Evolutionary conservation across 2,113 vertebrate species (phyloP), one percentile per base, ranked within the genome.

Genomic region (Anser cygnoides): DNA sequence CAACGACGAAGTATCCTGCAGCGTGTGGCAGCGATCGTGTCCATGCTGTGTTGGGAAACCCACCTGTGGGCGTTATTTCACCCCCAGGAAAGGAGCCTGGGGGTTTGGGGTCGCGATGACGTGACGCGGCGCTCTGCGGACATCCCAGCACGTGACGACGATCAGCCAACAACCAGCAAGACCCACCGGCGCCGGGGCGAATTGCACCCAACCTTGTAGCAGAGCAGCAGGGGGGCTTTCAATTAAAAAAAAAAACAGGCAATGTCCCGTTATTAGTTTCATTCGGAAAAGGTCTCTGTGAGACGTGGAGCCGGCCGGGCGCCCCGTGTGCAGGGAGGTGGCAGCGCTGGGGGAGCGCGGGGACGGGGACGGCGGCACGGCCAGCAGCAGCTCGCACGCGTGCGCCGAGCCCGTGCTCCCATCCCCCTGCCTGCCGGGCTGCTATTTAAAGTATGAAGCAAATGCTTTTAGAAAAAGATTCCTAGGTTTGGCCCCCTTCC

Each of bases 381-480:
- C 52, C 22, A 4, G 57, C 50, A 66, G 74, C 35, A 82, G 59
- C 77, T 90, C 12, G 3, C 63, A 71, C 19, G 13, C 74, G 72
- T 84, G 87, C 77, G 80, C 63, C 37, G 78, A 91, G 79, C 87
- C 65, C 70, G 61, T 37, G 71, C 50, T 78, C 87, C 86, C 89
- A 37, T 87, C 84, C 82, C 87, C 87, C 93, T 43, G 89, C 96
- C 72, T 70, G 87, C 94, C 55, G 76, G 89, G 90, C 83, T 87
- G 87, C 96, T 94, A 92, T 95, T 93, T 91, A 90, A 95, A 97
- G 95, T 67, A 93, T 84, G 95, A 94, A 94, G 90, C 95, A 88
- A 94, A 97, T 87, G 95, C 94, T 90, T 94, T 95, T 71, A 84
- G 91, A 93, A 84, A 84, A 89, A 92, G 93, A 77, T 93, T 94